phyloP scores from a whole-genome alignment of 2,113 vertebrate species.

The Orientallactaga bullata region DNA sequence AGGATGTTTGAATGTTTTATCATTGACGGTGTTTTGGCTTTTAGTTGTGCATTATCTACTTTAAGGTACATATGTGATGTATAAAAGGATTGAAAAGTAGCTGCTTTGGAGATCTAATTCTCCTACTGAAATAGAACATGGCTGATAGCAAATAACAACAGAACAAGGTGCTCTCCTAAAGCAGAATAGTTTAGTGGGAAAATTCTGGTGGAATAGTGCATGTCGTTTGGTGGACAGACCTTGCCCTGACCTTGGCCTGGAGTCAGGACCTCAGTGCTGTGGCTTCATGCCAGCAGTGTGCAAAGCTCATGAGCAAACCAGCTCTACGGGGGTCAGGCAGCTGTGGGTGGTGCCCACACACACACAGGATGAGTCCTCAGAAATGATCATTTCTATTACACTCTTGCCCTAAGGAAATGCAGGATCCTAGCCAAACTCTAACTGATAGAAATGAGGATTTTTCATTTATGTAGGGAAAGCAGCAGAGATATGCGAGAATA shows the following conservation, averaged over 20 bases:
- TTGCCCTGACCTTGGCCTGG: too few species aligned
- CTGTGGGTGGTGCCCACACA: background rate
- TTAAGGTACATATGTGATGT: background rate
- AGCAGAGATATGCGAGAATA: background rate
- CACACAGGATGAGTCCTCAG: background rate
- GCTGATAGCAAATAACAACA: background rate
- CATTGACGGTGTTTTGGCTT: background rate
- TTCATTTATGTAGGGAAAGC: background rate
- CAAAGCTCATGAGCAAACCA: background rate
- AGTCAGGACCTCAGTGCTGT: background rate
- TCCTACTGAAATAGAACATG: background rate
- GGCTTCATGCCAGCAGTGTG: background rate
- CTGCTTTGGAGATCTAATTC: background rate
- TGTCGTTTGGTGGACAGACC: background rate
- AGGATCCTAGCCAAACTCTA: background rate
- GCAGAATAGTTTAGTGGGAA: background rate
- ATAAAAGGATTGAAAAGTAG: background rate
- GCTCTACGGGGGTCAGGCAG: fast-evolving
- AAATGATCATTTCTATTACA: background rate
- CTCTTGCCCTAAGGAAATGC: background rate
- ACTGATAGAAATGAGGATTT: background rate
- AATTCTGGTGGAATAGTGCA: fast-evolving
- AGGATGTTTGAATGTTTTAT: background rate
- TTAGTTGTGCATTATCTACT: background rate
- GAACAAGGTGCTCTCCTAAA: background rate